Evolutionary conservation across 2,113 vertebrate species (phyloP).

Genomic region (Erythrocercus mccallii): DNA sequence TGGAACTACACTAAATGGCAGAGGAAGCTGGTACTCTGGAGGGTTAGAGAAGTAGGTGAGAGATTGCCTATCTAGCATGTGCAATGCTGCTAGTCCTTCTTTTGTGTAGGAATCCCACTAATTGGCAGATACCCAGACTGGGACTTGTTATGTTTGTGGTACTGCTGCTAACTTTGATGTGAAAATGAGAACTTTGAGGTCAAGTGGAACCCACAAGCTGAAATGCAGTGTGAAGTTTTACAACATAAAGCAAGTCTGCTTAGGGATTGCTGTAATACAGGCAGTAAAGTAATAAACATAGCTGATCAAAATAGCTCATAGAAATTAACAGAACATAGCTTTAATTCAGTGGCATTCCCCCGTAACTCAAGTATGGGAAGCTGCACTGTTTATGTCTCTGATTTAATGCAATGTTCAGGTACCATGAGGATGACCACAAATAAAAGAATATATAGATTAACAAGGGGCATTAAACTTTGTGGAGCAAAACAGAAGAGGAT

Average conservation of each 20-base stretch:
- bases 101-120: neutral
- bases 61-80: neutral
- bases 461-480: neutral
- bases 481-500: neutral
- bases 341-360: neutral
- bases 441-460: neutral
- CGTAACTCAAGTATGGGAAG: neutral
- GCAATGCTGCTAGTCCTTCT: neutral
- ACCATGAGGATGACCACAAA: neutral
- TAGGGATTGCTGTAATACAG: neutral
- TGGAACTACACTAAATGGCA: neutral
- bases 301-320: neutral
- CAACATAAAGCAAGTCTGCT: neutral
- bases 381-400: neutral
- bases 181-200: neutral
- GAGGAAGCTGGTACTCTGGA: neutral
- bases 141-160: neutral
- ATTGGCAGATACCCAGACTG: neutral
- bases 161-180: neutral
- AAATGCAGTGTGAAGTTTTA: neutral
- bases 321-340: neutral
- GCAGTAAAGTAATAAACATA: neutral
- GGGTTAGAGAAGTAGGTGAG: neutral
- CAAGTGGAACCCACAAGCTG: neutral
- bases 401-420: slow-evolving; percentile 5